Evolutionary conservation across 2,888 invertebrate genomes (phyloP).

Genomic region (Dolichopus griseipennis): DNA sequence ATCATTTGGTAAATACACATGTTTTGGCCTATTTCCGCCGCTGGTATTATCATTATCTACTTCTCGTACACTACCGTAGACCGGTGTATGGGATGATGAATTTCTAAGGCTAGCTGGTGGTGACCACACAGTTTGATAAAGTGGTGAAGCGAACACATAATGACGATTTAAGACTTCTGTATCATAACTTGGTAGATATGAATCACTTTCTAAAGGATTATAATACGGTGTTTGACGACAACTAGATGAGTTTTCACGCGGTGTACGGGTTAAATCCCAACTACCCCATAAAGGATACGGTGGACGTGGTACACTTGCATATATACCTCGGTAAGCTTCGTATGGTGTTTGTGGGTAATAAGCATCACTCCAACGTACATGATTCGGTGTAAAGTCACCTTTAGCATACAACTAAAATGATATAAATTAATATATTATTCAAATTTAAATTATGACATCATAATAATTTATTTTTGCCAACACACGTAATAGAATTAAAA

Average conservation of each 20-base stretch:
- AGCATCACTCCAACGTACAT: slow-evolving; percentile 56
- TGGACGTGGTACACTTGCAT: slow-evolving; percentile 46
- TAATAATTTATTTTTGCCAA: no score
- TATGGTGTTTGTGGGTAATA: slow-evolving; percentile 54
- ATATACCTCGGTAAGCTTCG: slow-evolving; percentile 49
- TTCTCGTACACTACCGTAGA: slow-evolving; percentile 40
- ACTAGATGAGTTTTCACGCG: slow-evolving; percentile 38
- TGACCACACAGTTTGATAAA: slow-evolving; percentile 43
- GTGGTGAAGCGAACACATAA: slow-evolving; percentile 42
- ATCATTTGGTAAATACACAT: slow-evolving; percentile 43
- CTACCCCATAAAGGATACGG: slow-evolving; percentile 29
- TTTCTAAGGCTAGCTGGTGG: slow-evolving; percentile 41
- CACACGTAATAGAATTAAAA: not conserved
- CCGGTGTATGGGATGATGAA: slow-evolving; percentile 41
- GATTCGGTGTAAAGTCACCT: slow-evolving; percentile 54
- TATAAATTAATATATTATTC: not conserved
- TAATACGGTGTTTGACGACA: slow-evolving; percentile 43
- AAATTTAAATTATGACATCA: no score
- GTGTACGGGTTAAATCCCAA: slow-evolving; percentile 27
- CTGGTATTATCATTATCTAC: slow-evolving; percentile 38
- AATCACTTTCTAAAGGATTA: slow-evolving; percentile 43
- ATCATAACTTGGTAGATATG: slow-evolving; percentile 43
- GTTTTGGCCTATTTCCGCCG: slow-evolving; percentile 28
- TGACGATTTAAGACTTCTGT: slow-evolving; percentile 41
- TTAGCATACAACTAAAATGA: slow-evolving; percentile 48